A percentile compares a stretch with the other conserved stretches of the same genome.
Conservation (phyloP, 2,888 invertebrate genomes). For the Lepidocyrtoides sp. region DNA sequence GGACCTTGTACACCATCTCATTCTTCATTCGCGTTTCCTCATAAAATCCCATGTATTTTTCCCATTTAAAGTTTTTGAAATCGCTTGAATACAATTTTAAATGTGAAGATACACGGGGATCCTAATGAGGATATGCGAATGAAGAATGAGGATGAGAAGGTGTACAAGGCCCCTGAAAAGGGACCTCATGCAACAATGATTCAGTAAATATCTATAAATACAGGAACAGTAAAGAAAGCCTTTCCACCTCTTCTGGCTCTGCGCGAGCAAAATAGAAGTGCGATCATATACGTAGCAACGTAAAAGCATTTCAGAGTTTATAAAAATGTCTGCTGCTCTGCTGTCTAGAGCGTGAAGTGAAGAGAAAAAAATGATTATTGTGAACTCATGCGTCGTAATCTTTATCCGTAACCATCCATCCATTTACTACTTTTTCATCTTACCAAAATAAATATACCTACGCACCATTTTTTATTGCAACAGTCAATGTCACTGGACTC, state of each 20-base stretch:
- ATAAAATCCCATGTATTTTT: too few relatives aligned
- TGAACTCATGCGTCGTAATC: conserved; percentile 78
- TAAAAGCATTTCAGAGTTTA: too few relatives aligned
- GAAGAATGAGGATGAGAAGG: neutral
- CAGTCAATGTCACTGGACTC: conserved; percentile 78
- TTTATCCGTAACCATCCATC: conserved; percentile 71
- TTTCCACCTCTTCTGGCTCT: too few relatives aligned
- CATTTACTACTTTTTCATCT: conserved; percentile 43
- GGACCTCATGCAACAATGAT: conserved; percentile 43
- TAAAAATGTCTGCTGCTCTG: neutral
- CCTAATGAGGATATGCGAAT: too few relatives aligned
- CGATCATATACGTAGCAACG: neutral
- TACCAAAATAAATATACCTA: neutral
- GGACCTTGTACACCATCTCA: too few relatives aligned
- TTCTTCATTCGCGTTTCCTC: too few relatives aligned
- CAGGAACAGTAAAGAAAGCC: neutral
- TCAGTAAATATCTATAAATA: conserved; percentile 6
- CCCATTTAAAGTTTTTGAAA: too few relatives aligned
- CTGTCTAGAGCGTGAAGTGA: conserved; percentile 24
- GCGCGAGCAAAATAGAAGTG: neutral
- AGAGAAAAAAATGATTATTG: conserved; percentile 68
- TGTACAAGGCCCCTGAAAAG: neutral
- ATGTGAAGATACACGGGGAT: too few relatives aligned
- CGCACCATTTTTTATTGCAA: conserved; percentile 36
- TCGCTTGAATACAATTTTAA: too few relatives aligned